Base-by-base conservation (phyloP, 2,113 vertebrate species). In the Osmerus mordax region DNA sequence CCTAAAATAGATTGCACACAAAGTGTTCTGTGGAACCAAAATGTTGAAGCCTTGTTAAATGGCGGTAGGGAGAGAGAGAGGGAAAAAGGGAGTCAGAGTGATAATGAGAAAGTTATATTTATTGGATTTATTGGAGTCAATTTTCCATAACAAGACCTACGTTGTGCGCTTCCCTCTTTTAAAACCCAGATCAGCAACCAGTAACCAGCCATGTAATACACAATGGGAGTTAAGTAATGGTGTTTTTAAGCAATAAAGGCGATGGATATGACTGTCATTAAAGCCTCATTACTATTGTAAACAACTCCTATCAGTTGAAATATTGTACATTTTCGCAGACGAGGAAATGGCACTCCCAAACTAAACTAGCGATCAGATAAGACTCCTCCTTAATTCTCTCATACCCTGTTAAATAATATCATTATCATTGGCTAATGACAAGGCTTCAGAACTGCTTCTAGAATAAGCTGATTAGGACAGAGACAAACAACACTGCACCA, bases 361-460 rank as follows among this genome's bases (percentile, higher is more conserved):
- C 72, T 78, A 81, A 85, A 84, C 81, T 81, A 74, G 74, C 81
- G 87, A 92, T 91, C 90, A 90, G 92, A 92, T 92, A 91, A 76
- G 18, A 75, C 29, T 36, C 75, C 88, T 83, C 86, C 89, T 87
- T 91, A 89, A 91, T 91, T 91, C 89, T 90, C 86, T 87, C 90
- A 86, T 90, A 87, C 87, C 84, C 87, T 90, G 87, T 91, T 90
- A 89, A 93, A 92, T 92, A 91, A 93, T 92, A 89, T 89, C 91
- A 92, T 92, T 91, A 93, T 91, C 88, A 88, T 89, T 79, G 83
- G 80, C 83, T 93, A 93, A 93, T 93, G 92, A 92, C 89, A 88
- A 83, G 82, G 90, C 86, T 86, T 89, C 84, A 78, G 89, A 89
- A 71, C 87, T 69, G 86, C 90, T 92, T 87, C 87, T 90, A 86